Evolutionary conservation across 2,113 vertebrate species (phyloP).

Genomic region (Zosterops pallidus): DNA sequence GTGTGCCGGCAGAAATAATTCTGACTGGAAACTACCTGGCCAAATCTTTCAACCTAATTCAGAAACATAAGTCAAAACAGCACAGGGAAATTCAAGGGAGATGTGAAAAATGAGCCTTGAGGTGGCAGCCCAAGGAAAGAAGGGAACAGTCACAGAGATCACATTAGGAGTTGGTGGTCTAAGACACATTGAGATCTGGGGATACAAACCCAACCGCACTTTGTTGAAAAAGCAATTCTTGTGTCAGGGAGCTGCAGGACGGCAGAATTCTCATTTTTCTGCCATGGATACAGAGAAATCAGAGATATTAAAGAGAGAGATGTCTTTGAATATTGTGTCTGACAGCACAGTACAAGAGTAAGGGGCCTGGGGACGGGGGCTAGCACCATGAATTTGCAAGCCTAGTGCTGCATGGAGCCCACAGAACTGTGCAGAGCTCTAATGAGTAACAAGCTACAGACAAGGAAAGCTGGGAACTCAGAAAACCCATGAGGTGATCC

Average conservation of each 20-base stretch:
- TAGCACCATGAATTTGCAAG: neutral
- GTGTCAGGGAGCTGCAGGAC: neutral
- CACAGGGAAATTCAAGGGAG: neutral
- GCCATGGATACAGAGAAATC: neutral
- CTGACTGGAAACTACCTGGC: neutral
- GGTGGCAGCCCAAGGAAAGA: neutral
- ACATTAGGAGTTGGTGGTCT: neutral
- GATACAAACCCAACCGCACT: neutral
- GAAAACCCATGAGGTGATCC: neutral
- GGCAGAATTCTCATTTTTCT: neutral
- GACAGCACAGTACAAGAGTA: neutral
- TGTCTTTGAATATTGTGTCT: accelerated
- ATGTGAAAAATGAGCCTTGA: neutral
- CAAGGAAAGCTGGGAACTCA: neutral
- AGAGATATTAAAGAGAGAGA: neutral
- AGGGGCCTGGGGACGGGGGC: neutral
- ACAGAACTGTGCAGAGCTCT: neutral
- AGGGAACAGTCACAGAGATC: neutral
- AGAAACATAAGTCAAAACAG: neutral
- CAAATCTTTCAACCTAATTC: neutral
- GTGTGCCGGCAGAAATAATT: neutral
- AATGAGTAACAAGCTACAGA: neutral
- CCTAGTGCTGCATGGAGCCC: neutral
- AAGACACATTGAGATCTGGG: neutral
- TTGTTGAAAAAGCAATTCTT: neutral